Evolutionary conservation across 2,888 invertebrate genomes (phyloP).

Genomic region (Chalcis sispes): DNA sequence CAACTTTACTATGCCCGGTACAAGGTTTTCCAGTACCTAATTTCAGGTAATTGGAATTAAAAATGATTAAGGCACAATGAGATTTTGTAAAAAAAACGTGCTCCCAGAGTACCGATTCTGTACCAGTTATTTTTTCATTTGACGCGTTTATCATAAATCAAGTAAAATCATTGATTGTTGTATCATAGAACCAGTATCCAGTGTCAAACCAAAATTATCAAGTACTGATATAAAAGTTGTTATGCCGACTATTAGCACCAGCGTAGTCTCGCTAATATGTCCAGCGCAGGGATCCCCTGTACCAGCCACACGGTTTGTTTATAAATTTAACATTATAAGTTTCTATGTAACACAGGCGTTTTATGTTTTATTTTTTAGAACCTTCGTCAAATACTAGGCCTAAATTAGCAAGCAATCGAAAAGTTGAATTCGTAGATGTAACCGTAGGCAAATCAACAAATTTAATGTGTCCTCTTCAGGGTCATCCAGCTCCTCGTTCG

Average conservation of each 20-base stretch:
- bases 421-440: constrained; percentile 72
- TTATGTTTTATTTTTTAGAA: constrained; percentile 72
- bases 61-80: constrained; percentile 3
- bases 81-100: constrained; percentile 29
- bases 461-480: constrained; percentile 87
- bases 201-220: constrained; percentile 83
- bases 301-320: constrained; percentile 73
- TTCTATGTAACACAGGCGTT: background rate
- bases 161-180: constrained; percentile 29
- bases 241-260: constrained; percentile 64
- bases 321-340: constrained; percentile 2
- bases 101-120: constrained; percentile 49
- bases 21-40: constrained; percentile 79
- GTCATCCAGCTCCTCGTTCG: constrained; percentile 80
- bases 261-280: constrained; percentile 75
- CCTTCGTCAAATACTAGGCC: constrained; percentile 75
- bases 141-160: background rate
- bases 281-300: constrained; percentile 80
- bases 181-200: constrained; percentile 82
- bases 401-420: constrained; percentile 72
- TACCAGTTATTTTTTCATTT: constrained; percentile 20
- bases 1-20: constrained; percentile 78
- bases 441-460: constrained; percentile 61
- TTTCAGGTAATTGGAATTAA: constrained; percentile 76
- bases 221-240: constrained; percentile 77